Base-by-base conservation (phyloP, 2,113 vertebrate species). In the Arvicanthis niloticus region DNA sequence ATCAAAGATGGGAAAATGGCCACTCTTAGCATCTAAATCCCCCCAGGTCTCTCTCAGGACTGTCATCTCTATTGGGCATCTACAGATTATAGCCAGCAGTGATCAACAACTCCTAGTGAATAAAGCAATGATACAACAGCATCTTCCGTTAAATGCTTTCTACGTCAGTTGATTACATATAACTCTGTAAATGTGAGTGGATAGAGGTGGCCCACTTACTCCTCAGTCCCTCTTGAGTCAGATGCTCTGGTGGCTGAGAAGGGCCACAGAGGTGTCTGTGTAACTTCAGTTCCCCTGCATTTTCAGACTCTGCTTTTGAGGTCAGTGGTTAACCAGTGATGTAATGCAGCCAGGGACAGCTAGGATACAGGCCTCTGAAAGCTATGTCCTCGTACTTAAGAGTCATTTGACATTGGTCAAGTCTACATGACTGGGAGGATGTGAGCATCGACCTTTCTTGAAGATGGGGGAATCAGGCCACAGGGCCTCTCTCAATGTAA, bases 391-490 rank as follows among this genome's bases (percentile, higher is more conserved):
- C 1, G 3, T 31, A 22, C 37, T 89, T 31, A 3, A 7, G 77
- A 45, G 48, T 42, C 65, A 19, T 68, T 73, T 72, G 53, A 53
- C 12, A 0, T 0, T 15, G 65, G 58, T 45, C 42, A 73, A n/a
- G 17, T 81, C 0, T 0, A 56, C 5, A 29, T 34, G 45, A 2
- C 12, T 10, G 53, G 3, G 24, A 34, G 26, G 53, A 31, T 0
- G 29, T 3, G 60, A 67, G 72, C 16, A 48, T n/a, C 29, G 21
- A 40, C 62, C 65, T 4, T 31, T 37, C 17, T 13, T 17, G 51
- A 91, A 45, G 85, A 67, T 26, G 42, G 51, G 86, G 26, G 53
- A 17, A 7, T 21, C 85, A 17, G 67, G 34, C 24, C 62, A 12
- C 16, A 16, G 31, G 22, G 48, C 31, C 37, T 58, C 67, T 58